Base-by-base conservation (phyloP, 2,113 vertebrate genomes). In the Pteronura brasiliensis region DNA sequence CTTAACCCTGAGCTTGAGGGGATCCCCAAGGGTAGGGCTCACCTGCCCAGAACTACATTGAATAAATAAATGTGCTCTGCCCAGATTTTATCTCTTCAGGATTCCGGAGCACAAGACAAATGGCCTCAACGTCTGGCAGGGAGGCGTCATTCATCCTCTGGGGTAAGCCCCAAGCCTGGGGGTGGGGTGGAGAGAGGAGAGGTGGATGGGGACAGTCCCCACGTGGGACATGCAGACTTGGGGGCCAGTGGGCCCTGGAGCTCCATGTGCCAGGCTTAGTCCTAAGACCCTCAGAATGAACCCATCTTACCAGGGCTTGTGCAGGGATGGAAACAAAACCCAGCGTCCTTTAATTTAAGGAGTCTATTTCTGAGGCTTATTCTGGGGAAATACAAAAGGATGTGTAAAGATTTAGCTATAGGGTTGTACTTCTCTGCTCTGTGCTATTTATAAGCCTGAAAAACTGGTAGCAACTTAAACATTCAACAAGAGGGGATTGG, bases 41-140 rank as follows among this genome's bases (percentile, higher is more conserved):
- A 65, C 57, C 95, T n/a, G 65, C 92, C 82, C 88, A 96, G 96
- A 97, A 97, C 95, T 63, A 93, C 86, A 36, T 90, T 88, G 84
- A 97, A 93, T 97, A 97, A 98, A 97, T 97, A 97, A 96, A 96
- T 92, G 86, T 42, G 27, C 87, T 96, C 95, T 94, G 92, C 92
- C 81, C 65, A 96, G 97, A 97, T 97, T 97, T 96, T 97, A 96
- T 95, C 97, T 97, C 82, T 80, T 92, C 79, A 55, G 97, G 90
- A 98, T 97, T 97, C 95, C 96, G 95, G 88, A 95, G 85, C 93
- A 88, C 72, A 96, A 98, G 98, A 98, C 92, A 96, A 96, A 98
- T 80, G 96, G 90, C 90, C 80, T 95, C 92, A 4, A 4, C 79
- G 96, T 93, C 88, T 39, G 13, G 57, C 90, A 72, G 42, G 69